These are phyloP conservation scores for Melanerpes formicivorus DNA, from an alignment of 2,113 vertebrate species.

Conservation along the genomic window DNA sequence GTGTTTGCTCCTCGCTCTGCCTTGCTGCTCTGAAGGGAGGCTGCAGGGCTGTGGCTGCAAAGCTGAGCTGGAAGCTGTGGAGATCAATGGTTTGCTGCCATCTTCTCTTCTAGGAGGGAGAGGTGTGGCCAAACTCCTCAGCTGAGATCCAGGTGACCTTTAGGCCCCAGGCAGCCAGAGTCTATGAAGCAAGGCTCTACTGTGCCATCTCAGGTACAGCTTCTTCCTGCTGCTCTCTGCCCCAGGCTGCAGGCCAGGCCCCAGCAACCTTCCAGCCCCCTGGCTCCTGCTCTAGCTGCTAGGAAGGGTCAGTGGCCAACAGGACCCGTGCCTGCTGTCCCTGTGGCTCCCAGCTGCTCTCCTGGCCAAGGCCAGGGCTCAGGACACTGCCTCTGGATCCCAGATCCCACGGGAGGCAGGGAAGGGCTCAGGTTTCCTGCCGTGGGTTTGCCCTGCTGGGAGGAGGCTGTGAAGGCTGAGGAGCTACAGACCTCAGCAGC, in stretches of 20 bases:
- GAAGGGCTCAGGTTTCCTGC: neutral
- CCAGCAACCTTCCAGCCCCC: neutral
- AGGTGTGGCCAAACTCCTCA: conserved; percentile 84
- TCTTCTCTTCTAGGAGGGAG: conserved; percentile 79
- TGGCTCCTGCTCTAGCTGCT: neutral
- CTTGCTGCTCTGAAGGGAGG: neutral
- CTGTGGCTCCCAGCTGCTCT: neutral
- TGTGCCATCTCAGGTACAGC: conserved; percentile 86
- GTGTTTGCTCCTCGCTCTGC: neutral
- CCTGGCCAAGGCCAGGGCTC: too few relatives aligned
- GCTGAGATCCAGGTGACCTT: conserved; percentile 80
- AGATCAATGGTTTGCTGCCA: neutral
- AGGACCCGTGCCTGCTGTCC: neutral
- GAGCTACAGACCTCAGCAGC: neutral
- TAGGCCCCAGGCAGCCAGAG: conserved; percentile 79
- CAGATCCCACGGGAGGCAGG: neutral
- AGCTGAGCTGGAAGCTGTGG: neutral
- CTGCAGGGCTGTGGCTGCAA: neutral
- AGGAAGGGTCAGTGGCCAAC: neutral
- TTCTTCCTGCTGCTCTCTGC: neutral
- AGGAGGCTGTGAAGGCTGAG: neutral
- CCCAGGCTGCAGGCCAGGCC: neutral
- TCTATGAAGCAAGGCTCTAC: conserved; percentile 82
- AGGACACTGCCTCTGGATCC: neutral
- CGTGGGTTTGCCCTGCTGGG: neutral